Conservation (phyloP, 2,888 invertebrate species). For the Acanthacorydalis orientalis region DNA sequence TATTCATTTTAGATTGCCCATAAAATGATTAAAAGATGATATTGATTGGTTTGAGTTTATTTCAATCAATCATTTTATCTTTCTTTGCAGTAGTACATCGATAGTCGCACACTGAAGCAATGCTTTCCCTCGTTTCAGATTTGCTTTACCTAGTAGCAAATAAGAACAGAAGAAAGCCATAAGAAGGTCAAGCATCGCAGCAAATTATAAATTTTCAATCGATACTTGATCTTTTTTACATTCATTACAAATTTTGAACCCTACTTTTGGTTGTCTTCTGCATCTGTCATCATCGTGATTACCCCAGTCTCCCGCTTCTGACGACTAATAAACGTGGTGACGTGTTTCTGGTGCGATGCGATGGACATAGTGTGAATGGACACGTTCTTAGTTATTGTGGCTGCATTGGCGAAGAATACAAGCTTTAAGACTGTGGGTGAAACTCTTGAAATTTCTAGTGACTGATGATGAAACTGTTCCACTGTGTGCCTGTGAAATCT, state of each 20-base stretch:
- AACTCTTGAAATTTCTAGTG: constrained; percentile 1
- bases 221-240: too few relatives aligned
- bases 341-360: not conserved
- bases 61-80: constrained; percentile 4
- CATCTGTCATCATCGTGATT: not conserved
- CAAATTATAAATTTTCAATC: not conserved
- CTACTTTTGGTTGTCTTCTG: constrained; percentile 5
- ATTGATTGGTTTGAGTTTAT: not conserved
- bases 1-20: not conserved
- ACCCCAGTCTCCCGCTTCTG: not conserved
- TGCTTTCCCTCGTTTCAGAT: constrained; percentile 17
- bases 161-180: constrained; percentile 18
- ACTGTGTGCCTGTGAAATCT: not conserved
- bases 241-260: not conserved
- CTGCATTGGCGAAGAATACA: not conserved
- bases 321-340: not conserved
- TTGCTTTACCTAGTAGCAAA: constrained; percentile 19
- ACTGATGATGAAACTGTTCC: constrained; percentile 1
- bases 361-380: constrained; percentile 1
- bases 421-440: not conserved
- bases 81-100: constrained; percentile 7
- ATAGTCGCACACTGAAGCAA: constrained; percentile 7
- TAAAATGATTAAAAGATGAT: not conserved
- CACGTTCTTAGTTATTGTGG: not conserved
- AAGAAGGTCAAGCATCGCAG: constrained; percentile 2